These are phyloP conservation scores for Nephrotoma guestfalica DNA, from an alignment of 2,888 invertebrate species.

Conservation along the genomic window DNA sequence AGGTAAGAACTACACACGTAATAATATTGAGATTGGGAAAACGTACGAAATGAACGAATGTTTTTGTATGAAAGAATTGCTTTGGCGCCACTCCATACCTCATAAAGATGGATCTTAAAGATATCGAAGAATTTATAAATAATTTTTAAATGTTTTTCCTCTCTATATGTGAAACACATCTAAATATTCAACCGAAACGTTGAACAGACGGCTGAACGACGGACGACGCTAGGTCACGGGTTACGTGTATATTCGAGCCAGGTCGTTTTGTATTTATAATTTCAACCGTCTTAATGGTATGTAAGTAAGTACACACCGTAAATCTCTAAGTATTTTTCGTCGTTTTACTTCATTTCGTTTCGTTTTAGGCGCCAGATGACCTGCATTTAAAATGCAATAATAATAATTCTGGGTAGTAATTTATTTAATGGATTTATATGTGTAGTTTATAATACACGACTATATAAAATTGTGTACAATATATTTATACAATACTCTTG, in stretches of 20 bases:
- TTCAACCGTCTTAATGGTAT: not conserved
- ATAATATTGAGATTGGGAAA: not conserved
- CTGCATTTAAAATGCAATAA: not conserved
- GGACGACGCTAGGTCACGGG: not conserved
- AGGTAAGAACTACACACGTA: not conserved
- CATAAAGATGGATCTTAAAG: slow-evolving; percentile 6
- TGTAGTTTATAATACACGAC: not conserved
- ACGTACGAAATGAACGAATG: not conserved
- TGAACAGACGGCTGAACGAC: not conserved
- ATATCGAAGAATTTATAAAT: slow-evolving; percentile 2
- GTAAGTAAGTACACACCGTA: not conserved
- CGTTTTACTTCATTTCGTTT: not conserved
- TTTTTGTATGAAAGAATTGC: not conserved
- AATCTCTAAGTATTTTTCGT: not conserved
- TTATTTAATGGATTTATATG: not conserved
- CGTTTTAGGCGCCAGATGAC: not conserved
- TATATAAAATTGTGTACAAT: not conserved
- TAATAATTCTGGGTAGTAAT: not conserved
- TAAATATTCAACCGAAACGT: not conserved
- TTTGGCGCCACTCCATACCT: slow-evolving; percentile 7
- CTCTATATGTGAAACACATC: not conserved
- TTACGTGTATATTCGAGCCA: not conserved
- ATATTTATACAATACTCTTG: not conserved
- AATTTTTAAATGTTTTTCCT: not conserved
- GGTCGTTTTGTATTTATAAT: not conserved